Evolutionary conservation across 2,888 invertebrate species (phyloP).

Genomic region (Coelopa pilipes): DNA sequence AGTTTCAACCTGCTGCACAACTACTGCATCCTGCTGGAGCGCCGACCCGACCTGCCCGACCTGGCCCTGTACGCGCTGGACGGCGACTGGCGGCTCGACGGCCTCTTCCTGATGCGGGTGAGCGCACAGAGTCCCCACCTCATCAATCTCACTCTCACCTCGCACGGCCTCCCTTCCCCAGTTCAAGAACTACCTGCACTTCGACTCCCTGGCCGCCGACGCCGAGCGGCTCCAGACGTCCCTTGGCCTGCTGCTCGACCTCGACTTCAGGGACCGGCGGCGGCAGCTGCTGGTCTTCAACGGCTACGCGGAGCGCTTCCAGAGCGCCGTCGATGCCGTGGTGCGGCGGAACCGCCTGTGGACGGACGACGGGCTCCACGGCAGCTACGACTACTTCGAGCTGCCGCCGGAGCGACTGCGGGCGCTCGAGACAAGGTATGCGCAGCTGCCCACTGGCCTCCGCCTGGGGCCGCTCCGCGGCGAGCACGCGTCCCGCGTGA

Average conservation of each 20-base stretch:
- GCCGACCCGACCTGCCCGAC: not conserved
- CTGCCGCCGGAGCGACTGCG: not conserved
- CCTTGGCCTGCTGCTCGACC: not conserved
- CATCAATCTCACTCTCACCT: not conserved
- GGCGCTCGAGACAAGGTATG: not conserved
- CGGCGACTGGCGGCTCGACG: not conserved
- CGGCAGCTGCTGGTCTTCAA: not conserved
- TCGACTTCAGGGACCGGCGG: not conserved
- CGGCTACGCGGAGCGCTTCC: conserved; percentile 2
- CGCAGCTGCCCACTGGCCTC: not conserved
- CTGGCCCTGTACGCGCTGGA: not conserved
- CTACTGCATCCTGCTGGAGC: not conserved
- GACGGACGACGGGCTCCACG: not conserved
- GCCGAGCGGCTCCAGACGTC: not conserved
- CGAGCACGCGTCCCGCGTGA: not conserved
- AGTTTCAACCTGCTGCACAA: not conserved
- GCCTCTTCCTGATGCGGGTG: not conserved
- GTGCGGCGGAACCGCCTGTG: not conserved
- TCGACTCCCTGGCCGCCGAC: not conserved
- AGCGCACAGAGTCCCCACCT: not conserved
- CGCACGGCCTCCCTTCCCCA: not conserved
- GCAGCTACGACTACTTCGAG: not conserved
- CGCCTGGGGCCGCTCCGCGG: not conserved
- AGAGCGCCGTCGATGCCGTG: not conserved
- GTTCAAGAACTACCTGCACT: not conserved